Evolutionary conservation across 1,140 invertebrate species (phyloP), one percentile per base, ranked within the genome.

Genomic region (Euura saliciscinereae): DNA sequence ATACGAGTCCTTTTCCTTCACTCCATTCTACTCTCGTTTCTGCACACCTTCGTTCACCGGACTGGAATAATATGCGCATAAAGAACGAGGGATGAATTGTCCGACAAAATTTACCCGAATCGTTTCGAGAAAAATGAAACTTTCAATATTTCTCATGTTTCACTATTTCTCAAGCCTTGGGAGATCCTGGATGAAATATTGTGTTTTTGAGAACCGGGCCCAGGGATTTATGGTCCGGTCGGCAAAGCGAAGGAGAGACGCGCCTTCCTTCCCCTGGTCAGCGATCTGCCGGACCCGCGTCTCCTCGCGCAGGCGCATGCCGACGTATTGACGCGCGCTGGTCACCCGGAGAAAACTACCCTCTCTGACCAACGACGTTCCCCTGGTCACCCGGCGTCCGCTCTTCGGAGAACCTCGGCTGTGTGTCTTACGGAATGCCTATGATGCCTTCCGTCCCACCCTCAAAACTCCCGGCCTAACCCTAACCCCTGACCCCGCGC

Each of bases 381-480:
- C 72, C 44, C 71, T 75, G 3, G 13, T 59, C 3, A 8, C 8
- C 51, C 51, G 5, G 8, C 51, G 51, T 11, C 28, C 8, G 51
- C 13, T n/a, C 51, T 59, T n/a, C 8, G 51, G 51, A 59, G 51
- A 59, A 59, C 51, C 51, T 59, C 51, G 51, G 78, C 78, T 79
- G 76, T 84, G 80, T 82, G 78, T 86, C 85, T 86, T 83, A 75
- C 79, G 83, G 83, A 86, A 85, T 85, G 83, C 80, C 80, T 86
- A 85, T 83, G 83, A 85, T 83, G 83, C 83, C 80, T 82, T 79
- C 77, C 75, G 28, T 28, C 28, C 70, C 71, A 71, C 69, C 71
- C 65, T 51, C 68, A 45, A 71, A 67, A 71, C 74, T 46, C 68
- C 71, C 74, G 67, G 64, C 51, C 45, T 69, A 71, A 51, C 73